A percentile compares a stretch with the other conserved stretches of the same genome.
Conservation (phyloP, 2,888 invertebrate species). For the Pharmacophagus antenor region DNA sequence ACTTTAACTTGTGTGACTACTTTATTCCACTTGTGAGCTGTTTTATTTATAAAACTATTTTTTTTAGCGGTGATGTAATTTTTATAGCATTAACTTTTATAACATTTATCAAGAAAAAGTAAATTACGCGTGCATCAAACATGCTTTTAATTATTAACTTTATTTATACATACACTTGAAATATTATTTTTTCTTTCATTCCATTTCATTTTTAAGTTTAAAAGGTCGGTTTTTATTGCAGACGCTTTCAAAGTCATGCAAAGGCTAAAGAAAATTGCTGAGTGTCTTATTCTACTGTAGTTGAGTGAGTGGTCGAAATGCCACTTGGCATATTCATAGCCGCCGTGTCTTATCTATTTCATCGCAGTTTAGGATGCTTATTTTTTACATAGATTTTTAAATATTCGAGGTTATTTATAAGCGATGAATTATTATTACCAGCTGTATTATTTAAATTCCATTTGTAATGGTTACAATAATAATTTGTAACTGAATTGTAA, state of each 20-base stretch:
- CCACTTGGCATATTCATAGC: slow-evolving; percentile 5
- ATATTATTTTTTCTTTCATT: background rate
- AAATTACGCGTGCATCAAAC: no score
- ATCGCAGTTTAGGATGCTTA: slow-evolving; percentile 8
- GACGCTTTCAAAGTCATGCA: background rate
- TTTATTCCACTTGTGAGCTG: background rate
- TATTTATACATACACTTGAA: background rate
- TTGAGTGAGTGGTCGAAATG: slow-evolving; percentile 2
- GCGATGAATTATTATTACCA: no score
- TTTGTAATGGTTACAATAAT: no score
- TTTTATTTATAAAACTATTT: background rate
- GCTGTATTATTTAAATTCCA: no score
- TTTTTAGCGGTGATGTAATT: background rate
- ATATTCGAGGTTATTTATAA: background rate
- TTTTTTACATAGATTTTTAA: background rate
- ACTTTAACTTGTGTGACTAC: background rate
- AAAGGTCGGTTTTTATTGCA: background rate
- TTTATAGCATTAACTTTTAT: background rate
- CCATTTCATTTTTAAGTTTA: background rate
- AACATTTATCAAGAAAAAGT: background rate
- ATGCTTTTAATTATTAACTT: no score
- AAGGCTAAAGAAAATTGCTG: background rate
- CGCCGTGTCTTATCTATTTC: slow-evolving; percentile 14
- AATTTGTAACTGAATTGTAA: no score
- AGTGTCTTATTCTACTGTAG: background rate